Conservation (phyloP, 1,140 invertebrate species). For the Drosophila hydei region DNA sequence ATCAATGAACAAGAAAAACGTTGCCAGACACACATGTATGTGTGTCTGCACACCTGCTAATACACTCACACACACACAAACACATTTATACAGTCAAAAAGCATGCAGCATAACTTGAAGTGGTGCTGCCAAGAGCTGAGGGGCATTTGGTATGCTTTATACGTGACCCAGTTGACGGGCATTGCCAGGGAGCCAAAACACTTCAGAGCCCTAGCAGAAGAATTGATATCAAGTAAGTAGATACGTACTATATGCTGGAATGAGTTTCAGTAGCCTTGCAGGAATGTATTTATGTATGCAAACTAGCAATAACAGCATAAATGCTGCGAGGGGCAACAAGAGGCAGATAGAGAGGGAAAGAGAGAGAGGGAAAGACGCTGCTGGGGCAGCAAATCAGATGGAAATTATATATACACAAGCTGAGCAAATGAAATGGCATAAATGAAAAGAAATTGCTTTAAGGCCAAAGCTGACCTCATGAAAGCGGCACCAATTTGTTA, state of each 20-base stretch:
- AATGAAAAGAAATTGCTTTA: slow-evolving; percentile 42
- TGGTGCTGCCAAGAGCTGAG: neutral
- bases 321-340: slow-evolving; percentile 39
- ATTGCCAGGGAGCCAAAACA: slow-evolving; percentile 42
- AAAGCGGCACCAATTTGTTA: slow-evolving; percentile 29
- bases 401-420: slow-evolving; percentile 33
- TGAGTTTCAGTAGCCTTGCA: slow-evolving; percentile 10
- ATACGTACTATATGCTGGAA: neutral
- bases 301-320: slow-evolving; percentile 76
- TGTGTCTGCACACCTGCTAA: slow-evolving; percentile 1
- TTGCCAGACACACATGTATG: slow-evolving; percentile 30
- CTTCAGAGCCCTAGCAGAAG: slow-evolving; percentile 21
- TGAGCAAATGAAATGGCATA: slow-evolving; percentile 49
- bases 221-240: slow-evolving; percentile 44
- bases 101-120: slow-evolving; percentile 60
- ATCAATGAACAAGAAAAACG: slow-evolving; percentile 79
- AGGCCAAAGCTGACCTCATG: slow-evolving; percentile 42
- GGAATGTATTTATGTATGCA: slow-evolving; percentile 61
- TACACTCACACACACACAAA: slow-evolving; percentile 13
- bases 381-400: slow-evolving; percentile 2
- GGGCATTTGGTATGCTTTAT: slow-evolving; percentile 9
- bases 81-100: slow-evolving; percentile 51
- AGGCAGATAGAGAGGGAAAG: no score
- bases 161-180: slow-evolving; percentile 75
- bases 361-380: neutral